These are phyloP conservation scores for Tachina grossa DNA, from an alignment of 2,888 invertebrate genomes.

Conservation along the genomic window DNA sequence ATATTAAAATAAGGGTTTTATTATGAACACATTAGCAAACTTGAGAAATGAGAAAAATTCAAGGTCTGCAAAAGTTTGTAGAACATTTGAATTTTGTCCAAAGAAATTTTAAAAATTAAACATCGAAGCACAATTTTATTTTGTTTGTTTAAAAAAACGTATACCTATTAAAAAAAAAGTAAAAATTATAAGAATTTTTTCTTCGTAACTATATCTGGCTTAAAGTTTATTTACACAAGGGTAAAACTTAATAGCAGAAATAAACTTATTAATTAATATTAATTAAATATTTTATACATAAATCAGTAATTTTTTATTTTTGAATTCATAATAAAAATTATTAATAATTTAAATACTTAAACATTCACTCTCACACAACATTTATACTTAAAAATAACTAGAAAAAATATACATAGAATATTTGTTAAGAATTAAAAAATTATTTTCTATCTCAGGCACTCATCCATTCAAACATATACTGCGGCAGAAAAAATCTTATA, in stretches of 20 bases:
- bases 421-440: slow-evolving; percentile 55
- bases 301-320: slow-evolving; percentile 49
- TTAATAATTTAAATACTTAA: slow-evolving; percentile 64
- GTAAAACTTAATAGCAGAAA: slow-evolving; percentile 53
- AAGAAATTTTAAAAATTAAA: slow-evolving; percentile 52
- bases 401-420: slow-evolving; percentile 68
- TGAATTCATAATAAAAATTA: slow-evolving; percentile 42
- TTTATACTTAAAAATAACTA: slow-evolving; percentile 55
- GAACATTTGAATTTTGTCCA: background rate
- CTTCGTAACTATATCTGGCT: slow-evolving; percentile 65
- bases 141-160: slow-evolving; percentile 19
- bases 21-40: too few relatives aligned
- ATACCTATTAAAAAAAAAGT: background rate
- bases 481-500: slow-evolving; percentile 46
- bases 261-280: slow-evolving; percentile 33
- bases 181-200: slow-evolving; percentile 40
- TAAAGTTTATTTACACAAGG: slow-evolving; percentile 73
- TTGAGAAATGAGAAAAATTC: too few relatives aligned
- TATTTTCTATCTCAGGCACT: slow-evolving; percentile 8
- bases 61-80: too few relatives aligned
- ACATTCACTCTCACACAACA: slow-evolving; percentile 38
- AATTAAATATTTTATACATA: slow-evolving; percentile 60
- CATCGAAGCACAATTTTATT: slow-evolving; percentile 41
- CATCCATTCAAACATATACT: slow-evolving; percentile 17
- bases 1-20: background rate